Evolutionary conservation across 2,888 invertebrate species (phyloP).

Genomic region (Pseudoips prasinana): DNA sequence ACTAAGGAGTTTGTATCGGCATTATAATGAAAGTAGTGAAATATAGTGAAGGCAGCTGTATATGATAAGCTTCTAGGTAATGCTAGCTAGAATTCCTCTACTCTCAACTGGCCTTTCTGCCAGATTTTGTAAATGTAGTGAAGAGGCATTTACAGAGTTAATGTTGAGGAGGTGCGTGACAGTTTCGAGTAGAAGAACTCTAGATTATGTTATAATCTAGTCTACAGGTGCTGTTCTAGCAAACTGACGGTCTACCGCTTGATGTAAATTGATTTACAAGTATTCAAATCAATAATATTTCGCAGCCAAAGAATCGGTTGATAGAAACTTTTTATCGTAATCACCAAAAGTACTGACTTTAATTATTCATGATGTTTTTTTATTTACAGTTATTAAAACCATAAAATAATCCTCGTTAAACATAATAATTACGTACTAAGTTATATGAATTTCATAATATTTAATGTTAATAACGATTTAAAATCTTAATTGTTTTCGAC

Average conservation of each 20-base stretch:
- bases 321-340: conserved; percentile 28
- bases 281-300: conserved; percentile 21
- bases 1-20: conserved; percentile 21
- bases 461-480: conserved; percentile 37
- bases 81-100: no score
- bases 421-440: conserved; percentile 17
- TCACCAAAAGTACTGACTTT: conserved; percentile 34
- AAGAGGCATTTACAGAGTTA: no score
- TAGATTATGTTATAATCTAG: conserved; percentile 64
- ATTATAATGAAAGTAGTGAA: conserved; percentile 30
- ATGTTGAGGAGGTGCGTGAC: no score
- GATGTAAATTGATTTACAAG: conserved; percentile 16
- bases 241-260: conserved; percentile 44
- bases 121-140: no score
- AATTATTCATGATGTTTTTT: conserved; percentile 20
- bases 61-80: conserved; percentile 59
- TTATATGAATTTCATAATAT: conserved; percentile 25
- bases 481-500: conserved; percentile 32
- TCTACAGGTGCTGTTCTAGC: conserved; percentile 67
- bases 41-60: conserved; percentile 55
- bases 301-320: conserved; percentile 56
- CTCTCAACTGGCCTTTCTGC: no score
- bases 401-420: conserved; percentile 18
- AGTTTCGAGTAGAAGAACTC: no score
- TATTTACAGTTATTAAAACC: conserved; percentile 23